Percentiles rank a stretch among this genome's conserved stretches.
Conservation (phyloP, 1,140 invertebrate genomes). For the Apis cerana region DNA sequence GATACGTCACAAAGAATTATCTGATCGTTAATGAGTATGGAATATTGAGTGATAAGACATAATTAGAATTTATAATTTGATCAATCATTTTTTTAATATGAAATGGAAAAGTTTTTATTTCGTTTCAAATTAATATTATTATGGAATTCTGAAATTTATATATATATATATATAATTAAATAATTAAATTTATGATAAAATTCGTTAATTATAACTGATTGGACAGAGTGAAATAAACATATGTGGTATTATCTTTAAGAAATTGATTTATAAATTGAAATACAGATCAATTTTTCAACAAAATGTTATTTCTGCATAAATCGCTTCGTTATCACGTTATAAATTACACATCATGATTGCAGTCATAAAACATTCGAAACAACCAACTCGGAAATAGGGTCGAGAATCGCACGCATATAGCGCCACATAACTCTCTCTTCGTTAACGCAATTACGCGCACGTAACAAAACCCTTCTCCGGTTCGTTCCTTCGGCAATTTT, state of each 20-base stretch:
- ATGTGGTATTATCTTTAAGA: too few species aligned
- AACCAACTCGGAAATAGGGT: neutral
- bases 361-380: neutral
- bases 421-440: neutral
- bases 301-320: too few species aligned
- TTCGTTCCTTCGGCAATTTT: neutral
- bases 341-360: neutral
- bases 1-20: neutral
- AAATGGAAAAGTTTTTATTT: too few species aligned
- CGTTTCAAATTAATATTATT: too few species aligned
- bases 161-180: too few species aligned
- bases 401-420: neutral
- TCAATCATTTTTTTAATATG: neutral
- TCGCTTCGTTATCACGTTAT: neutral
- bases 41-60: neutral
- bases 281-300: too few species aligned
- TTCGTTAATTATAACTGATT: too few species aligned
- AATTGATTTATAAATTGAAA: too few species aligned
- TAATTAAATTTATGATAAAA: too few species aligned
- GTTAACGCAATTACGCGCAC: conserved; percentile 8
- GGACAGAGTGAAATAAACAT: too few species aligned
- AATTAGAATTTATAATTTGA: neutral
- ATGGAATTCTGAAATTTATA: too few species aligned
- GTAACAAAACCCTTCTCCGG: neutral
- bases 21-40: neutral